Evolutionary conservation across 2,113 vertebrate species (phyloP).

Genomic region (Tringa solitaria): DNA sequence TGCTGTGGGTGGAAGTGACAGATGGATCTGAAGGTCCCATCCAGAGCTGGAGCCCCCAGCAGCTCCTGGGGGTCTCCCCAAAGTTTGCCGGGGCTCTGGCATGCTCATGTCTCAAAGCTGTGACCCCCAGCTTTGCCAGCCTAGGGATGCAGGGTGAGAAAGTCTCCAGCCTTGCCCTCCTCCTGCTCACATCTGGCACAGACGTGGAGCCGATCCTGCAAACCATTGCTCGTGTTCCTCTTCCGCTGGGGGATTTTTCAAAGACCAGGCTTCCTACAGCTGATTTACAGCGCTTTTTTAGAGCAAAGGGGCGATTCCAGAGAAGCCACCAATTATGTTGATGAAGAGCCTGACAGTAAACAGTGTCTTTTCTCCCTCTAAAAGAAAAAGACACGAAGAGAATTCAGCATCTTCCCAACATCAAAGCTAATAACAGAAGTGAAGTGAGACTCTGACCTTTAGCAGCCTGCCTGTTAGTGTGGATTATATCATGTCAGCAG

Average conservation of each 20-base stretch:
- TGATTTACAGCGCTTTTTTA: slow-evolving; percentile 51
- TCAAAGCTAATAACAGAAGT: slow-evolving; percentile 70
- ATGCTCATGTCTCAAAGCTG: neutral
- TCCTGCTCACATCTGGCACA: slow-evolving; percentile 46
- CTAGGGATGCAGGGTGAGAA: neutral
- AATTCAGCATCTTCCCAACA: slow-evolving; percentile 60
- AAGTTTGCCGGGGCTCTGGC: neutral
- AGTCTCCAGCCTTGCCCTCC: neutral
- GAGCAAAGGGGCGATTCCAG: slow-evolving; percentile 5
- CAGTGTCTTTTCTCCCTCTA: slow-evolving; percentile 37
- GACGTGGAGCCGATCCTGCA: neutral
- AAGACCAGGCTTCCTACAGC: slow-evolving; percentile 43
- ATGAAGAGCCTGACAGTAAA: slow-evolving; percentile 66
- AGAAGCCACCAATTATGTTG: slow-evolving; percentile 62
- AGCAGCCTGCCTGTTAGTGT: slow-evolving; percentile 61
- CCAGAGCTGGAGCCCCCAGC: neutral
- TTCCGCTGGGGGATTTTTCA: slow-evolving; percentile 7
- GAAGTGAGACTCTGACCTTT: slow-evolving; percentile 68
- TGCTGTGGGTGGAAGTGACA: fast-evolving
- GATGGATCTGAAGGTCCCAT: neutral
- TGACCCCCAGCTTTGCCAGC: neutral
- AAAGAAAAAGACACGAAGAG: slow-evolving; percentile 26
- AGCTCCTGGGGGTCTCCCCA: neutral
- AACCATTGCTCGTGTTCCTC: neutral
- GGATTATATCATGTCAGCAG: slow-evolving; percentile 66